Conservation (phyloP, 2,113 vertebrate species). For the Ceyx melanurus region DNA sequence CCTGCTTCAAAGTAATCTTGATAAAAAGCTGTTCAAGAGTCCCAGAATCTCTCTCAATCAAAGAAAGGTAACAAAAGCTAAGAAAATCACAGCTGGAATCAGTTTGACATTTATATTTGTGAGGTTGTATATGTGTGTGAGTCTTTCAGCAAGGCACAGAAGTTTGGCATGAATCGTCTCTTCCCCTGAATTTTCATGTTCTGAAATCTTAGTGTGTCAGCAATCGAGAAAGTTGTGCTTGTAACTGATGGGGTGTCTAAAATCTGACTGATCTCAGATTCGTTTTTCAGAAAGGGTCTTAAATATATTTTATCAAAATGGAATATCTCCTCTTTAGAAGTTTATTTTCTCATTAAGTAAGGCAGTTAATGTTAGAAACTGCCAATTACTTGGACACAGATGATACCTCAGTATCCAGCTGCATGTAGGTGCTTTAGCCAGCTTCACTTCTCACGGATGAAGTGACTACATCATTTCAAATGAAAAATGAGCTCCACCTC, state of each 20-base stretch:
- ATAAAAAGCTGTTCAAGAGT: background rate
- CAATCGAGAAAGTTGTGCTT: background rate
- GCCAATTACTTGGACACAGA: background rate
- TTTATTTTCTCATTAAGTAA: background rate
- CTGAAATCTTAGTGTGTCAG: background rate
- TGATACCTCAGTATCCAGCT: background rate
- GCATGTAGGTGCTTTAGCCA: background rate
- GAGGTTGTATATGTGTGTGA: background rate
- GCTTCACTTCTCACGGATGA: background rate
- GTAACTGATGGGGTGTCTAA: background rate
- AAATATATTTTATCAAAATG: background rate
- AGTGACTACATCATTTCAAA: background rate
- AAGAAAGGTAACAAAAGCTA: background rate
- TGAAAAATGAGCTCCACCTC: background rate
- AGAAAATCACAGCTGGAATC: background rate
- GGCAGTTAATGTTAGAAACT: background rate
- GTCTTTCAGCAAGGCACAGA: background rate
- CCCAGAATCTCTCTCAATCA: background rate
- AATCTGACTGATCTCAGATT: background rate
- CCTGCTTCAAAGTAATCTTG: constrained; percentile 17
- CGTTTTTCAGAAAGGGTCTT: background rate
- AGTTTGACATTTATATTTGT: background rate
- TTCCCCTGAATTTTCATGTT: background rate
- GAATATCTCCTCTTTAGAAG: background rate
- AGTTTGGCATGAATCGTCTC: background rate